A percentile compares a stretch with the other conserved stretches of the same genome.
These are phyloP conservation scores for Elgaria multicarinata DNA, from an alignment of 2,113 vertebrate species.

Conservation along the genomic window DNA sequence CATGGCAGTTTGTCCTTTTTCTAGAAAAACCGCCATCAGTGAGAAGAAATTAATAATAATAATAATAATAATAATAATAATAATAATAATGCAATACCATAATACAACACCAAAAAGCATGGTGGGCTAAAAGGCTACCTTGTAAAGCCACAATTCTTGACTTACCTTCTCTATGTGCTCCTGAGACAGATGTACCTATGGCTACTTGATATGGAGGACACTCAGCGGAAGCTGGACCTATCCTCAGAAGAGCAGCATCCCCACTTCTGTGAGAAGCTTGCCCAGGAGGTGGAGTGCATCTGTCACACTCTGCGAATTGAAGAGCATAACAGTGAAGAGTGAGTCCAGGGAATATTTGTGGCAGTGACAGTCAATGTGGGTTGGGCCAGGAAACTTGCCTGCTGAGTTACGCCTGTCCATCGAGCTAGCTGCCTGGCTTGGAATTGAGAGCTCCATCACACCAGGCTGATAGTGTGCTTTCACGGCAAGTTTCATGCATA, in stretches of 20 bases:
- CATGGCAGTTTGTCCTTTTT: too few relatives aligned
- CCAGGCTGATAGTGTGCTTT: too few relatives aligned
- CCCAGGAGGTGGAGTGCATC: constrained; percentile 76
- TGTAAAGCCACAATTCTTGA: background rate
- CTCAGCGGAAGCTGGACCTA: constrained; percentile 69
- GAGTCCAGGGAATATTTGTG: constrained; percentile 48
- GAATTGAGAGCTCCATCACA: too few relatives aligned
- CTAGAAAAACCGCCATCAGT: too few relatives aligned
- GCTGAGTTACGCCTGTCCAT: background rate
- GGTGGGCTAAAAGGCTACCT: background rate
- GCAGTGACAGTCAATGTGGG: background rate
- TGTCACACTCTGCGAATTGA: constrained; percentile 83
- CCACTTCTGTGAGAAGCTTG: constrained; percentile 72
- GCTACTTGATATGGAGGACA: constrained; percentile 88
- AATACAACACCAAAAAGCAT: too few relatives aligned
- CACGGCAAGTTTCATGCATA: too few relatives aligned
- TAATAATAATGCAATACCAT: too few relatives aligned
- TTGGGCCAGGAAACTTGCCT: too few relatives aligned
- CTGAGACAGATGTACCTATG: constrained; percentile 83
- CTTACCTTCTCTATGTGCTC: fast-evolving
- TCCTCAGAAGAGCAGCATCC: constrained; percentile 71
- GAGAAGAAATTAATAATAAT: too few relatives aligned
- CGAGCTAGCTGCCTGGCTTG: background rate
- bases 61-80: too few relatives aligned
- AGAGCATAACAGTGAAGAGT: constrained; percentile 69